phyloP scores from a whole-genome alignment of 2,888 invertebrate genomes.

The Zaprionus lineosus region DNA sequence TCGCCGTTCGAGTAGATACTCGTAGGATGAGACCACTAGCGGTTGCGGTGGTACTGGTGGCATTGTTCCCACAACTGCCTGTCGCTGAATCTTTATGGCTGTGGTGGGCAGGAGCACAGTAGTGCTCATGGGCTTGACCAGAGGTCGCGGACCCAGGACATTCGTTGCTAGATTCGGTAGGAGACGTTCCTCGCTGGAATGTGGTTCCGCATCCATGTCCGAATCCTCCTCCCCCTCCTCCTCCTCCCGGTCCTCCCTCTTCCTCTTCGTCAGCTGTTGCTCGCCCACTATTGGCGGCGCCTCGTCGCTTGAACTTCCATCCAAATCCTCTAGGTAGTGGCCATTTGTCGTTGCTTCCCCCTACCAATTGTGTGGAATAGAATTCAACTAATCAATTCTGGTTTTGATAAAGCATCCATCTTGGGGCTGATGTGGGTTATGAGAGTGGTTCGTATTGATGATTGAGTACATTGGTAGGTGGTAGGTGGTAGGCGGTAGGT shows the following conservation, averaged over 20 bases:
- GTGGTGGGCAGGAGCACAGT: constrained; percentile 67
- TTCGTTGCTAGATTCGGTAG: constrained; percentile 63
- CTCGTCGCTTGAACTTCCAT: constrained; percentile 83
- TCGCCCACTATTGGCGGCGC: constrained; percentile 29
- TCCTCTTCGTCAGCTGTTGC: background rate
- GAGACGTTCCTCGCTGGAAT: constrained; percentile 61
- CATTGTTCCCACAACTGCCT: constrained; percentile 1
- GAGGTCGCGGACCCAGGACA: constrained; percentile 63
- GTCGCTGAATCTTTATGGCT: constrained; percentile 44
- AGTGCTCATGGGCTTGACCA: constrained; percentile 59
- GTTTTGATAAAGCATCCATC: constrained; percentile 77
- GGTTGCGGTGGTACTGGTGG: constrained; percentile 35
- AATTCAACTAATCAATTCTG: constrained; percentile 83
- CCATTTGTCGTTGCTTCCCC: constrained; percentile 84
- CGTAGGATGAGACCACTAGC: constrained; percentile 77
- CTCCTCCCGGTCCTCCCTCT: constrained; percentile 16
- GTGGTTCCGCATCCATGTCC: constrained; percentile 36
- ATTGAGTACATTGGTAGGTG: constrained; percentile 24
- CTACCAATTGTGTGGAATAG: constrained; percentile 84
- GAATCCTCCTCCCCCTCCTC: constrained; percentile 35
- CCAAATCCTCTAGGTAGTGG: constrained; percentile 83
- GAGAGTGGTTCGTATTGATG: constrained; percentile 34
- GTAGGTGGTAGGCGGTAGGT: no score
- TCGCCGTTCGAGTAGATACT: constrained; percentile 81
- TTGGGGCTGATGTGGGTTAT: constrained; percentile 52